These are phyloP conservation scores for Lordiphosa collinella DNA, from an alignment of 1,140 invertebrate species.

Conservation along the genomic window DNA sequence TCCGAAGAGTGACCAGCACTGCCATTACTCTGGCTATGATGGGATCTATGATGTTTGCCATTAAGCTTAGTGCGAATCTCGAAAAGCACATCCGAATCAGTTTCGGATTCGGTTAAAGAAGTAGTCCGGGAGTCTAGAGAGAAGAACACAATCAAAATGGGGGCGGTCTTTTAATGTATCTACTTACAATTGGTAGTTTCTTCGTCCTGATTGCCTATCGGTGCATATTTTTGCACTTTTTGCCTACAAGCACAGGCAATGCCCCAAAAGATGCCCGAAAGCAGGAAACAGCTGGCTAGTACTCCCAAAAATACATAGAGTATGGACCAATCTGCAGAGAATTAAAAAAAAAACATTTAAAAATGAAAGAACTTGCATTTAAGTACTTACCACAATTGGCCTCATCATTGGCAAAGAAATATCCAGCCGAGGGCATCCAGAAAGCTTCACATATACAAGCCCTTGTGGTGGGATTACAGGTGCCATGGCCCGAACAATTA, in stretches of 20 bases:
- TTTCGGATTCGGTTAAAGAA: slow-evolving; percentile 86
- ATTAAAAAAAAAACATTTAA: slow-evolving; percentile 10
- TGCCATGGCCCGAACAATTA: slow-evolving; percentile 94
- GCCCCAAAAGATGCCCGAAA: slow-evolving; percentile 86
- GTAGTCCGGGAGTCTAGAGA: slow-evolving; percentile 81
- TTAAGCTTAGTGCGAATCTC: slow-evolving; percentile 83
- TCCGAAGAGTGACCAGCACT: slow-evolving; percentile 44
- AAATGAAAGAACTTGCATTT: not conserved
- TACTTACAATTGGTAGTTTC: slow-evolving; percentile 80
- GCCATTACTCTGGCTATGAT: slow-evolving; percentile 45
- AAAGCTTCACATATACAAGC: slow-evolving; percentile 95
- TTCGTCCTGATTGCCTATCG: slow-evolving; percentile 83
- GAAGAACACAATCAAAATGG: not conserved
- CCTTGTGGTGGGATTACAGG: slow-evolving; percentile 90
- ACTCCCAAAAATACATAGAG: slow-evolving; percentile 90
- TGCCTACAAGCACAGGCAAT: slow-evolving; percentile 85
- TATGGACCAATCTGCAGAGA: slow-evolving; percentile 90
- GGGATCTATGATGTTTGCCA: slow-evolving; percentile 65
- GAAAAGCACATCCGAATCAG: slow-evolving; percentile 87
- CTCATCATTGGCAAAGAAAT: slow-evolving; percentile 80
- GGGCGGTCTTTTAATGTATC: not conserved
- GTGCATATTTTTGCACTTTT: slow-evolving; percentile 82
- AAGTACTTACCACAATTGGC: slow-evolving; percentile 81
- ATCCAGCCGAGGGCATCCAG: slow-evolving; percentile 91
- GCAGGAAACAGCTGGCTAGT: slow-evolving; percentile 83